phyloP scores from a whole-genome alignment of 2,888 invertebrate species.

The Erebia palarica region DNA sequence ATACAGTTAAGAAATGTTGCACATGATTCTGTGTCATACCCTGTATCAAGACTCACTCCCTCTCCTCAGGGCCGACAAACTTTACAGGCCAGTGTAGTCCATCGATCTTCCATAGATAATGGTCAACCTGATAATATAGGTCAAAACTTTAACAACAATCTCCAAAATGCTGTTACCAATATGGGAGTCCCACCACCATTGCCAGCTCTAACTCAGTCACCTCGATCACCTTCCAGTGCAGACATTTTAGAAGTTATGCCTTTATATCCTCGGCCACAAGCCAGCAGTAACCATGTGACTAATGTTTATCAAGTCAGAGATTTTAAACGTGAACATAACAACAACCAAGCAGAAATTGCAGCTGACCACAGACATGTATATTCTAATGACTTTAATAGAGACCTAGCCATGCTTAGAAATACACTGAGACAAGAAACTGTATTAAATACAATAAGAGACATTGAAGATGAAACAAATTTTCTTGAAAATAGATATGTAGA shows the following conservation, averaged over 20 bases:
- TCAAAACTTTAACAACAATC: slow-evolving; percentile 54
- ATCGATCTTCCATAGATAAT: slow-evolving; percentile 73
- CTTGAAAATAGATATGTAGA: slow-evolving; percentile 65
- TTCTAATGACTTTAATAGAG: slow-evolving; percentile 72
- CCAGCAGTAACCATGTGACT: slow-evolving; percentile 67
- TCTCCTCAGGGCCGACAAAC: slow-evolving; percentile 69
- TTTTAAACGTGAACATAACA: slow-evolving; percentile 80
- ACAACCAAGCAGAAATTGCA: slow-evolving; percentile 64
- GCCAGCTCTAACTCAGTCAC: slow-evolving; percentile 58
- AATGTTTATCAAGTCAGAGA: slow-evolving; percentile 82
- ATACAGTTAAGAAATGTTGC: slow-evolving; percentile 86
- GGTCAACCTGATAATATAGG: slow-evolving; percentile 60
- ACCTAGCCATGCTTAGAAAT: slow-evolving; percentile 69
- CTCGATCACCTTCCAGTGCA: slow-evolving; percentile 80
- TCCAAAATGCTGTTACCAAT: slow-evolving; percentile 51
- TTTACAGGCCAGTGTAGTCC: slow-evolving; percentile 70
- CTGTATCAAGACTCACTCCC: slow-evolving; percentile 66
- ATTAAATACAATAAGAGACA: slow-evolving; percentile 66
- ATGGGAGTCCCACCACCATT: slow-evolving; percentile 50
- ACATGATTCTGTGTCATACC: slow-evolving; percentile 65
- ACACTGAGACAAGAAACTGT: slow-evolving; percentile 64
- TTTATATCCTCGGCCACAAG: slow-evolving; percentile 68
- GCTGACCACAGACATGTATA: slow-evolving; percentile 64
- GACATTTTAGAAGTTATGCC: slow-evolving; percentile 82
- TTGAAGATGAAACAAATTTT: slow-evolving; percentile 70